Evolutionary conservation across 2,888 invertebrate species (phyloP).

Genomic region (Melipona beecheii): DNA sequence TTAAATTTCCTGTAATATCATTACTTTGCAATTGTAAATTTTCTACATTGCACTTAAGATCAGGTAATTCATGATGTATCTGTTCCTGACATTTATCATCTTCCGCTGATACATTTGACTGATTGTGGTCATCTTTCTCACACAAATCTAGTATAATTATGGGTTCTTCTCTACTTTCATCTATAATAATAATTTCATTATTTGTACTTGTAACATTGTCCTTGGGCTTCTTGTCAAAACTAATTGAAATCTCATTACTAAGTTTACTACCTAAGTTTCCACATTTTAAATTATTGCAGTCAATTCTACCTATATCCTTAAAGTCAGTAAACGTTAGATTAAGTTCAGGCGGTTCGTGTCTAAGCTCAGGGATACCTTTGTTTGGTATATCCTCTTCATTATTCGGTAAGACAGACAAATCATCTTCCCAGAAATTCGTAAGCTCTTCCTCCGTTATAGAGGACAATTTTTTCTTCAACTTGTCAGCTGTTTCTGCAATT

Average conservation of each 20-base stretch:
- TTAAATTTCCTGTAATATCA: neutral
- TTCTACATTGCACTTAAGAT: conserved; percentile 27
- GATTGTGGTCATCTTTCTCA: neutral
- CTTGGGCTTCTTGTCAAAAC: neutral
- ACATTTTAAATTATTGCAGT: conserved; percentile 65
- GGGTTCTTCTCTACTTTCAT: conserved; percentile 14
- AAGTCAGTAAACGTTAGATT: conserved; percentile 76
- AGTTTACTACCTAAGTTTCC: conserved; percentile 16
- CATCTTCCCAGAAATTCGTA: conserved; percentile 74
- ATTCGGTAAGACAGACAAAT: conserved; percentile 57
- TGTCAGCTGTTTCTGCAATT: conserved; percentile 79
- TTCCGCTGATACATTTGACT: neutral
- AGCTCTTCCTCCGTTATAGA: conserved; percentile 73
- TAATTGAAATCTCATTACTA: conserved; percentile 16
- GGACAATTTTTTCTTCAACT: conserved; percentile 78
- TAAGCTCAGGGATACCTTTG: conserved; percentile 71
- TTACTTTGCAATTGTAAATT: conserved; percentile 25
- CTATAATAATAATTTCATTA: conserved; percentile 31
- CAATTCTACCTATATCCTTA: conserved; percentile 78
- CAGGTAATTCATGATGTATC: neutral
- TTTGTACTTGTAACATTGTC: conserved; percentile 36
- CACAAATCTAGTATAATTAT: conserved; percentile 13
- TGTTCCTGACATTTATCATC: conserved; percentile 4
- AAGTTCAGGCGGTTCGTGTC: conserved; percentile 77
- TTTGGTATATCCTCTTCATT: conserved; percentile 36